phyloP scores from a whole-genome alignment of 2,888 invertebrate genomes.

The Brachyptera risi region DNA sequence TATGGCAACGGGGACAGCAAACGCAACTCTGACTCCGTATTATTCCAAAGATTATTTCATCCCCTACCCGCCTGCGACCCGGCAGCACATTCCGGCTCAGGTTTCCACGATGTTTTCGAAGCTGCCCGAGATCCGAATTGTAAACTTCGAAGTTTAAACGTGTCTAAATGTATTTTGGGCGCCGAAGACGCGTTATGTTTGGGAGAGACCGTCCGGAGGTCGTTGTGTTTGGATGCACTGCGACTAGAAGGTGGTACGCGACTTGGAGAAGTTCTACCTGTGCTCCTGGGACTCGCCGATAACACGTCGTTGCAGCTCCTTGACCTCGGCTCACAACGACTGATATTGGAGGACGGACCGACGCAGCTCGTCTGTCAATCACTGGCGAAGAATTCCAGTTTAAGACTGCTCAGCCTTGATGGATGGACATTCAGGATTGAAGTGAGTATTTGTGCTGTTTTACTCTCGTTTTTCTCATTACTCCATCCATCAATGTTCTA shows the following conservation, averaged over 20 bases:
- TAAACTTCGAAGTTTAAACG: conserved; percentile 51
- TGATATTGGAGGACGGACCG: conserved; percentile 50
- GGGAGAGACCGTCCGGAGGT: conserved; percentile 52
- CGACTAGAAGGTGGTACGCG: conserved; percentile 53
- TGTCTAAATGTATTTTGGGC: conserved; percentile 53
- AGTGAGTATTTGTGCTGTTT: conserved; percentile 41
- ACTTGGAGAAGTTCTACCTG: conserved; percentile 52
- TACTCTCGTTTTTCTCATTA: not conserved
- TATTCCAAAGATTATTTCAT: conserved; percentile 50
- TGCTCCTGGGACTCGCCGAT: conserved; percentile 52
- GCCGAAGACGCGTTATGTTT: conserved; percentile 54
- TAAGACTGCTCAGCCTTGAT: conserved; percentile 51
- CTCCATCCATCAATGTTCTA: no score
- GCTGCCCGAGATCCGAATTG: conserved; percentile 49
- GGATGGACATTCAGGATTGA: conserved; percentile 56
- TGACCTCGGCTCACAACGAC: conserved; percentile 51
- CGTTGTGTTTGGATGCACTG: conserved; percentile 50
- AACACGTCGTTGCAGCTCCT: conserved; percentile 52
- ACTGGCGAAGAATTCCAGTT: conserved; percentile 47
- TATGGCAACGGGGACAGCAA: conserved; percentile 43
- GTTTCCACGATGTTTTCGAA: conserved; percentile 48
- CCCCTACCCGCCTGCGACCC: conserved; percentile 51
- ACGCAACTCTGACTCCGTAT: conserved; percentile 52
- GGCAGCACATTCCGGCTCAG: conserved; percentile 44
- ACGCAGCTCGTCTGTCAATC: conserved; percentile 48